phyloP scores from a whole-genome alignment of 2,888 invertebrate species.

The Lepidochitona cinerea region DNA sequence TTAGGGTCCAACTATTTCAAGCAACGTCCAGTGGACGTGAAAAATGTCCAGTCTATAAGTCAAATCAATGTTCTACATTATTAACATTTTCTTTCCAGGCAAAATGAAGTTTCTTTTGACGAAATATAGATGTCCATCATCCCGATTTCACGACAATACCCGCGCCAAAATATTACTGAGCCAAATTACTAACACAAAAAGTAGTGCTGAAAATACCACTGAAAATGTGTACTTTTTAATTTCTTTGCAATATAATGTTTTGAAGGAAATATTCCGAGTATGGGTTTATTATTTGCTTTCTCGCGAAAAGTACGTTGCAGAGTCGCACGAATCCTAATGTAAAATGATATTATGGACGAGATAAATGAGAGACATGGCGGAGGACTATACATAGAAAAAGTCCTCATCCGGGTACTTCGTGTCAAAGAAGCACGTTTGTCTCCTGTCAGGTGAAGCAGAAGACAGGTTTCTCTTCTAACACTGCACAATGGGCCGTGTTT shows the following conservation, averaged over 20 bases:
- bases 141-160: constrained; percentile 51
- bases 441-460: too few species aligned
- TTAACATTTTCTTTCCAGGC: not conserved
- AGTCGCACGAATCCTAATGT: too few species aligned
- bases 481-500: constrained; percentile 74
- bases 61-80: not conserved
- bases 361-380: not conserved
- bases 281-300: too few species aligned
- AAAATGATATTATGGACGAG: too few species aligned
- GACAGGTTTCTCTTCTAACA: not conserved
- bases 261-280: too few species aligned
- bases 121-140: not conserved
- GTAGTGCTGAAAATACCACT: not conserved
- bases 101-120: not conserved
- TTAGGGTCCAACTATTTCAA: not conserved
- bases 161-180: constrained; percentile 63
- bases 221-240: not conserved
- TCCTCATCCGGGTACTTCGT: constrained; percentile 15
- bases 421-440: not conserved
- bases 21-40: not conserved
- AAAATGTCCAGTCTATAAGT: not conserved
- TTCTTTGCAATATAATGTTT: too few species aligned
- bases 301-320: too few species aligned
- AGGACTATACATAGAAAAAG: not conserved
- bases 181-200: constrained; percentile 41